Percentiles rank a stretch among this genome's conserved stretches.
phyloP scores from a whole-genome alignment of 1,140 invertebrate genomes.

The Helicoverpa zea region DNA sequence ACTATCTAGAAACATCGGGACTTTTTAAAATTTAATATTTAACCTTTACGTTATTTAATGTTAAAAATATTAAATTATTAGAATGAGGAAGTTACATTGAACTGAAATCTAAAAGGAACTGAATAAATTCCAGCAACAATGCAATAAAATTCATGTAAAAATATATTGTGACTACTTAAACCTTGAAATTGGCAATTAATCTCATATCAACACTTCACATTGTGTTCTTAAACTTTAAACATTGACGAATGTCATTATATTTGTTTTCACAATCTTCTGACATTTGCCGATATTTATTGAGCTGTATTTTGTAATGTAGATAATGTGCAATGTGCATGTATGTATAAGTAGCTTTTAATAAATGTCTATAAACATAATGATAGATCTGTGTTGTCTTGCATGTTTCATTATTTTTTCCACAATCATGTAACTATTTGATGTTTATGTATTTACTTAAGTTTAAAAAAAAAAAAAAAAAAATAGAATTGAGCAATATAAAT shows the following conservation, averaged over 20 bases:
- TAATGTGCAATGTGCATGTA: conserved; percentile 54
- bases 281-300: conserved; percentile 10
- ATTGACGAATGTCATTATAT: conserved; percentile 8
- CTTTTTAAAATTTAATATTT: too few species aligned
- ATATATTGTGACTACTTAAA: too few species aligned
- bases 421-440: conserved; percentile 28
- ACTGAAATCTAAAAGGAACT: too few species aligned
- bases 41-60: too few species aligned
- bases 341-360: conserved; percentile 36
- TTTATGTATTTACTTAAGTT: background rate
- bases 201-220: background rate
- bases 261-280: background rate
- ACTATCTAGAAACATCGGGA: too few species aligned
- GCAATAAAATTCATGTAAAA: too few species aligned
- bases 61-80: background rate
- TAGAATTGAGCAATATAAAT: background rate
- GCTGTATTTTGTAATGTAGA: background rate
- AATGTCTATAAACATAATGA: conserved; percentile 52
- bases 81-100: too few species aligned
- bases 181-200: background rate
- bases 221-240: conserved; percentile 13
- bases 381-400: conserved; percentile 58
- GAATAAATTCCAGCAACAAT: too few species aligned
- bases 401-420: conserved; percentile 44
- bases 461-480: background rate